Evolutionary conservation across 2,888 invertebrate genomes (phyloP).

Genomic region (Griposia aprilina): DNA sequence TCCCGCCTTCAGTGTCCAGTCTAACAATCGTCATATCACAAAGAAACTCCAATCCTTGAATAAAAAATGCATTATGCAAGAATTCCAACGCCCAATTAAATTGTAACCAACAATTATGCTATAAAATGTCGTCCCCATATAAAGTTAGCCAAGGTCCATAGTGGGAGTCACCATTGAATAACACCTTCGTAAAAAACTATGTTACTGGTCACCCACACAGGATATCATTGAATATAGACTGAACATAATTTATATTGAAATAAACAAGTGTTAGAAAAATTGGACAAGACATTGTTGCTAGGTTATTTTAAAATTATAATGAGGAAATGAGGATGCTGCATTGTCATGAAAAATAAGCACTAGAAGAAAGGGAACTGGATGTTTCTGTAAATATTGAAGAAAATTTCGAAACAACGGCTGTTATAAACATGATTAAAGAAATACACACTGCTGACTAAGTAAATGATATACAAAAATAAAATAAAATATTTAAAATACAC

Average conservation of each 20-base stretch:
- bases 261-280: constrained; percentile 52
- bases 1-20: too few relatives aligned
- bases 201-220: constrained; percentile 79
- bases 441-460: not conserved
- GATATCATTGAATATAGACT: constrained; percentile 61
- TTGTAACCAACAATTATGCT: constrained; percentile 78
- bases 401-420: not conserved
- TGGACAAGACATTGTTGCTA: not conserved
- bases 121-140: constrained; percentile 79
- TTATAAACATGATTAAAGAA: not conserved
- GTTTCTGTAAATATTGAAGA: not conserved
- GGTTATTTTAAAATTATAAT: not conserved
- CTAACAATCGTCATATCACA: constrained; percentile 7
- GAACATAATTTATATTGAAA: constrained; percentile 56
- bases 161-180: constrained; percentile 85
- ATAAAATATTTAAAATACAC: not conserved
- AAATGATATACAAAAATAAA: not conserved
- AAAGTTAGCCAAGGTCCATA: constrained; percentile 79
- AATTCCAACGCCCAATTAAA: constrained; percentile 76
- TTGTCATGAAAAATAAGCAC: not conserved
- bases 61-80: constrained; percentile 67
- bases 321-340: not conserved
- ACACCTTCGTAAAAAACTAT: constrained; percentile 73
- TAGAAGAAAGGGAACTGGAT: not conserved
- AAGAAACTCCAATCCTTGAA: constrained; percentile 41